These are phyloP conservation scores for Ephydatia muelleri DNA, from an alignment of 37 sponge, comb jelly and placozoan genomes.

Conservation along the genomic window DNA sequence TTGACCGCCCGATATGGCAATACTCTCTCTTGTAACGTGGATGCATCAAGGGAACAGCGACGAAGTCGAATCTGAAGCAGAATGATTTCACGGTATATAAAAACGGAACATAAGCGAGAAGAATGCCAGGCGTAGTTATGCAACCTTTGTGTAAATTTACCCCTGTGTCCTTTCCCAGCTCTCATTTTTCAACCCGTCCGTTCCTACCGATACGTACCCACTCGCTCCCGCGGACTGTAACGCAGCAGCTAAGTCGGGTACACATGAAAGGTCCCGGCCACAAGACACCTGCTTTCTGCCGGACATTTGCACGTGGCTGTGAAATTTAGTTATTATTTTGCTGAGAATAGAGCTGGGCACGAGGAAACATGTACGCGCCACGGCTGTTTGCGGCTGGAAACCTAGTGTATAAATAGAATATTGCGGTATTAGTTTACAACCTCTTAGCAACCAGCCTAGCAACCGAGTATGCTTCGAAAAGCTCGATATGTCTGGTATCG, in stretches of 20 bases:
- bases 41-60: slow-evolving; percentile 69
- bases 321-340: slow-evolving; percentile 38
- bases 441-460: no score
- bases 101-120: neutral
- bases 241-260: slow-evolving; percentile 43
- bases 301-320: no score
- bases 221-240: slow-evolving; percentile 30
- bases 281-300: slow-evolving; percentile 49
- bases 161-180: neutral
- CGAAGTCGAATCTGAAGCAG: slow-evolving; percentile 76
- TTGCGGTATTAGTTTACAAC: no score
- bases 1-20: neutral
- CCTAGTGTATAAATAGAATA: no score
- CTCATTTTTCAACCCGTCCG: neutral
- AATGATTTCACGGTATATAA: neutral
- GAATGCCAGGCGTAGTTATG: neutral
- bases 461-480: no score
- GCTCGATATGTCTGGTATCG: no score
- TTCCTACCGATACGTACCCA: slow-evolving; percentile 35
- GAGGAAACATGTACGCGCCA: no score
- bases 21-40: slow-evolving; percentile 81
- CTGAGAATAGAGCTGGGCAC: no score
- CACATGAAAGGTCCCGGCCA: slow-evolving; percentile 71
- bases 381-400: no score
- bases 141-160: neutral